These are phyloP conservation scores for Oscheius sp. DNA, from an alignment of 2,888 invertebrate genomes.

Conservation along the genomic window DNA sequence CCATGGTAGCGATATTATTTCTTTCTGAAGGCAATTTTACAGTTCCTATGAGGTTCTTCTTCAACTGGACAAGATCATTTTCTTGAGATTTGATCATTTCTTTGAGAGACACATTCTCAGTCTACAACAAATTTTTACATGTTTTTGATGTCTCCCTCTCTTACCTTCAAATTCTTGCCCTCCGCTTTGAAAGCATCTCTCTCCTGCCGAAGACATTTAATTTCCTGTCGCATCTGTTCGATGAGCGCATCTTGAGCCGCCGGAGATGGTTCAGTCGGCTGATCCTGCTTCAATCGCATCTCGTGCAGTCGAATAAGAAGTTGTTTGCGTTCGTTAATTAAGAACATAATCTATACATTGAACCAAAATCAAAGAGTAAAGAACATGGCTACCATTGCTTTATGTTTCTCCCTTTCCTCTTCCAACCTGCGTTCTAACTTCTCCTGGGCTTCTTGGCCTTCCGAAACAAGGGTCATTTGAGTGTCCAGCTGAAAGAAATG, in stretches of 20 bases:
- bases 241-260: slow-evolving; percentile 35
- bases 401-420: slow-evolving; percentile 54
- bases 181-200: slow-evolving; percentile 38
- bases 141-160: background rate
- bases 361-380: too few relatives aligned
- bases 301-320: slow-evolving; percentile 54
- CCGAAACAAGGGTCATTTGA: slow-evolving; percentile 44
- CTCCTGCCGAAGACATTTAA: slow-evolving; percentile 41
- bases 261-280: slow-evolving; percentile 31
- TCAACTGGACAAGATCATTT: slow-evolving; percentile 40
- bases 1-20: slow-evolving; percentile 4
- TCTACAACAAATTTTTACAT: slow-evolving; percentile 7
- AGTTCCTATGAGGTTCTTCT: slow-evolving; percentile 31
- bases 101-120: slow-evolving; percentile 40
- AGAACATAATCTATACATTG: slow-evolving; percentile 36
- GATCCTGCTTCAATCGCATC: slow-evolving; percentile 35
- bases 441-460: slow-evolving; percentile 40
- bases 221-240: slow-evolving; percentile 47
- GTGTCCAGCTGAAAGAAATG: slow-evolving; percentile 44
- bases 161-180: slow-evolving; percentile 40
- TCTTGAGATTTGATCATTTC: slow-evolving; percentile 49
- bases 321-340: slow-evolving; percentile 57
- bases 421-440: slow-evolving; percentile 41
- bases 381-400: slow-evolving; percentile 52
- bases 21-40: slow-evolving; percentile 11